phyloP scores from a whole-genome alignment of 2,113 vertebrate genomes.

The Melanerpes aurifrons region DNA sequence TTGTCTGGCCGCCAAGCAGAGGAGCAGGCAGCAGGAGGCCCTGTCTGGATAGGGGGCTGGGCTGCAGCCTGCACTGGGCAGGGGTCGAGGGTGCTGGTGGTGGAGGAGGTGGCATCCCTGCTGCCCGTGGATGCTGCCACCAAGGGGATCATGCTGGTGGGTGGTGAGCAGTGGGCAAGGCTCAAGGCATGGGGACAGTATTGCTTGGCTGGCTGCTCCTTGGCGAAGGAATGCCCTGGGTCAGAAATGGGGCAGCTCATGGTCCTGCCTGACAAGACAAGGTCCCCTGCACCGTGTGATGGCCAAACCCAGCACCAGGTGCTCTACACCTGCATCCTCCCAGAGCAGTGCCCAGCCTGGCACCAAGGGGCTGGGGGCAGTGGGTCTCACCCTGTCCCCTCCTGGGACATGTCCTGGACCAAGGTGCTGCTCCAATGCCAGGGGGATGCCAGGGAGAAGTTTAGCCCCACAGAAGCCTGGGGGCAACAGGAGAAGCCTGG shows the following conservation, averaged over 20 bases:
- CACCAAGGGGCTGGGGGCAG: accelerated
- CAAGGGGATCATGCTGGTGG: accelerated
- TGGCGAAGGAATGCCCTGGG: not conserved
- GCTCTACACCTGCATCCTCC: accelerated
- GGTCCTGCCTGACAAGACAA: not conserved
- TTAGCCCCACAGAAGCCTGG: not conserved
- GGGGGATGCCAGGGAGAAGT: not conserved
- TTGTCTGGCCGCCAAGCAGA: not conserved
- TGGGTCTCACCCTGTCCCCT: not conserved
- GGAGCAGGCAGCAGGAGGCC: not conserved
- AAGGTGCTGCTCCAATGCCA: accelerated
- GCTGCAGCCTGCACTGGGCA: not conserved
- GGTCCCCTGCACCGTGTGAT: accelerated
- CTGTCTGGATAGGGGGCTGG: not conserved
- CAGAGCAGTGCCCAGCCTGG: accelerated
- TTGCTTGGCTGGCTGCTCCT: not conserved
- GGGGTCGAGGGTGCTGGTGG: not conserved
- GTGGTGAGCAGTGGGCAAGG: not conserved
- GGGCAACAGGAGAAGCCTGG: too few relatives aligned
- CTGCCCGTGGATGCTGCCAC: not conserved
- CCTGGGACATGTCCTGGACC: accelerated
- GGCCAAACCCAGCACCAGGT: not conserved
- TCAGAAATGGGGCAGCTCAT: not conserved
- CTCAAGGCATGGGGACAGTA: accelerated
- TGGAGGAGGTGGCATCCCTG: not conserved